Evolutionary conservation across 2,888 invertebrate genomes (phyloP), one percentile per base, ranked within the genome.

Genomic region (Deilephila porcellus): DNA sequence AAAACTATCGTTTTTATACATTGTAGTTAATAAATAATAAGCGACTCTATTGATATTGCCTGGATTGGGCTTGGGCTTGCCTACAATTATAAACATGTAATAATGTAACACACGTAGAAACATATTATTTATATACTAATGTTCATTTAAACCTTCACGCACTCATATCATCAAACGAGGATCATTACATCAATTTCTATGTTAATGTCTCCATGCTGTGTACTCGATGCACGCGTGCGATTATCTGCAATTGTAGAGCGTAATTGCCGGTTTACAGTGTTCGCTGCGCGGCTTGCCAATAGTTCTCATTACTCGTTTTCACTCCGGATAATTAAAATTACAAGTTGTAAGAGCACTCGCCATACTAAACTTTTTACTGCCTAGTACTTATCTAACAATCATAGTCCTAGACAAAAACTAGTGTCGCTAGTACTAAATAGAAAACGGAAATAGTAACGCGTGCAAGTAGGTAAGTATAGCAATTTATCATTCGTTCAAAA

Each of bases 401-500:
- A 67, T 67, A 67, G 25, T 64, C 45, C 17, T 14, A 52, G 52
- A 67, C 52, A 67, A 67, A 67, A 52, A 67, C 67, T 52, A 52
- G 17, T 67, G 63, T 63, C n/a, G 17, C 45, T 45, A 20, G 64
- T 67, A 67, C 72, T 73, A 74, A 70, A 76, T 71, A 73, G 74
- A 60, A 52, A 67, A 67, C 67, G 25, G 45, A 67, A 25, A 52
- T 67, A 67, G 67, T 67, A 67, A 64, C 11, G 20, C 20, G 64
- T 45, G 37, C 74, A 79, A 80, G 73, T 74, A 78, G 77, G 78
- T 81, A 84, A 81, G 76, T 83, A 87, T 90, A 86, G 67, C 25
- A 67, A 67, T 67, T 67, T 86, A 86, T 89, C 85, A 87, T 83
- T 83, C 83, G 83, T 81, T 86, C 81, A 81, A 85, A 86, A 82